Percentiles rank a stretch among this genome's conserved stretches.
Conservation (phyloP, 2,888 invertebrate species). For the Leucania comma region DNA sequence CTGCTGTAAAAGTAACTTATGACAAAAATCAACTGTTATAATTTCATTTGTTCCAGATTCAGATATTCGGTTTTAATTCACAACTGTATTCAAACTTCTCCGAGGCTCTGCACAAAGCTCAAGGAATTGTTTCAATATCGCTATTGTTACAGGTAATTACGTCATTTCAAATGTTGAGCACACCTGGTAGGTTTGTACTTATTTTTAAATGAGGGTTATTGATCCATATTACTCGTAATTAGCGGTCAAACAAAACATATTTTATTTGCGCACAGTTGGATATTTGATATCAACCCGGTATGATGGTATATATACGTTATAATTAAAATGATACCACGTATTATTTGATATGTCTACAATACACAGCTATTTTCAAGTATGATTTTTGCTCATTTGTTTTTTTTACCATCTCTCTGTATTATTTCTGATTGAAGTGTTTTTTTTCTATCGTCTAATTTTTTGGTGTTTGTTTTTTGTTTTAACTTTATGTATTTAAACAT, state of each 20-base stretch:
- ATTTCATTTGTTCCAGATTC: slow-evolving; percentile 94
- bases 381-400: not conserved
- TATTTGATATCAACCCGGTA: too few relatives aligned
- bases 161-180: slow-evolving; percentile 14
- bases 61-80: slow-evolving; percentile 99
- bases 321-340: not conserved
- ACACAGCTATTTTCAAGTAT: not conserved
- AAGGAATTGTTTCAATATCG: slow-evolving; percentile 98
- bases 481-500: too few relatives aligned
- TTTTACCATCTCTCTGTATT: too few relatives aligned
- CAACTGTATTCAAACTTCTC: slow-evolving; percentile 99
- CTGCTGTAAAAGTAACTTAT: slow-evolving; percentile 5
- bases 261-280: not conserved
- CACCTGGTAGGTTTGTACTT: slow-evolving; percentile 9
- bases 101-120: slow-evolving; percentile 97
- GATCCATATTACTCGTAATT: not conserved
- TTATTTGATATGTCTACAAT: not conserved
- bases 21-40: slow-evolving; percentile 41
- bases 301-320: too few relatives aligned
- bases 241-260: not conserved
- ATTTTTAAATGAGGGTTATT: slow-evolving; percentile 18
- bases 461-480: too few relatives aligned
- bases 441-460: too few relatives aligned
- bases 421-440: too few relatives aligned
- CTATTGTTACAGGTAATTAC: slow-evolving; percentile 97